These are phyloP conservation scores for Novumbra hubbsi DNA, from an alignment of 2,797 vertebrate genomes.

Conservation along the genomic window DNA sequence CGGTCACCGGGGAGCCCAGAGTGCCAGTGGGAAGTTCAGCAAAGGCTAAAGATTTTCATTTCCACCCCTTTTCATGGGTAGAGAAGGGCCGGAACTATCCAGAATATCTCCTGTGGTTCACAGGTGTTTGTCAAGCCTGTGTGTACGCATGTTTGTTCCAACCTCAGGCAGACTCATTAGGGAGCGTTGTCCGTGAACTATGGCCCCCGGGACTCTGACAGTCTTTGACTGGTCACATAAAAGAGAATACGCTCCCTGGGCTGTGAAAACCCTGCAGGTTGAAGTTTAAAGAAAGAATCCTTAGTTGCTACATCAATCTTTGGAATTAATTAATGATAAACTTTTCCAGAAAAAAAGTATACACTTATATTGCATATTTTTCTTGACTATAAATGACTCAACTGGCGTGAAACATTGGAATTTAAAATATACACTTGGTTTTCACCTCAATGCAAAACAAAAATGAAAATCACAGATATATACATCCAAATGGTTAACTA, in stretches of 20 bases:
- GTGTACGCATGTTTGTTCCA: background rate
- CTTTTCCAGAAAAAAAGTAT: too few species aligned
- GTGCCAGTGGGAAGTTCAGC: constrained; percentile 16
- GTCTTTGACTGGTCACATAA: background rate
- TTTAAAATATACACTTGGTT: too few species aligned
- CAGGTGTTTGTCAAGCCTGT: constrained; percentile 9
- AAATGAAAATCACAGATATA: too few species aligned
- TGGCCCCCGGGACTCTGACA: background rate
- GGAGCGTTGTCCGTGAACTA: background rate
- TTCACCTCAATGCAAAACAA: too few species aligned
- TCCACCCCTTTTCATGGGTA: background rate
- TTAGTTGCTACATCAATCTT: too few species aligned
- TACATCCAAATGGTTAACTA: too few species aligned
- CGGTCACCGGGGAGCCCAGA: constrained; percentile 24
- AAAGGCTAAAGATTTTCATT: constrained; percentile 25
- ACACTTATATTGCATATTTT: too few species aligned
- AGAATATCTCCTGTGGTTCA: constrained; percentile 2
- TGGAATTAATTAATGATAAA: too few species aligned
- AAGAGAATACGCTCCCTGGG: background rate
- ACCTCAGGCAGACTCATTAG: background rate
- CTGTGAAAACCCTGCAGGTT: background rate
- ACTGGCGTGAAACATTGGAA: too few species aligned
- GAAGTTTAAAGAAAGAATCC: too few species aligned
- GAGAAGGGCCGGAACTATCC: background rate
- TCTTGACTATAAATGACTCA: too few species aligned